phyloP scores from a whole-genome alignment of 2,797 vertebrate genomes.

The Siniperca undulata region DNA sequence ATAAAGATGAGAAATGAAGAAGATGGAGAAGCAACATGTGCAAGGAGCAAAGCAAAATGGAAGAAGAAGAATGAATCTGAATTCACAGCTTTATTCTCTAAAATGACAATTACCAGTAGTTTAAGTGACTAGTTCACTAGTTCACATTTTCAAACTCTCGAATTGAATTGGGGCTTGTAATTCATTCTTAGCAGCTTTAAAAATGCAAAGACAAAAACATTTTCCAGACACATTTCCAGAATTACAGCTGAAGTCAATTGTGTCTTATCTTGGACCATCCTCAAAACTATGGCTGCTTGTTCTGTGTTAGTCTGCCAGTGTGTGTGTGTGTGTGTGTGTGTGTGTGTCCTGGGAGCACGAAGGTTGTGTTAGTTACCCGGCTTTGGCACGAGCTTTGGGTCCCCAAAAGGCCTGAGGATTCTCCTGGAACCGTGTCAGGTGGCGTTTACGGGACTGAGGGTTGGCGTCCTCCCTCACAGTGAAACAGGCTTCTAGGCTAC shows the following conservation, averaged over 20 bases:
- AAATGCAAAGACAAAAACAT: neutral
- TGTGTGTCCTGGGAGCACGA: neutral
- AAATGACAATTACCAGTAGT: neutral
- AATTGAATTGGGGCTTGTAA: neutral
- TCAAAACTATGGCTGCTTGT: neutral
- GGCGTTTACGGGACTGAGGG: conserved; percentile 91
- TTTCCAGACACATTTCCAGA: neutral
- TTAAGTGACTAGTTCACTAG: neutral
- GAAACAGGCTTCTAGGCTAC: conserved; percentile 91
- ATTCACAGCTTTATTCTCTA: neutral
- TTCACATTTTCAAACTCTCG: neutral
- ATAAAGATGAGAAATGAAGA: neutral
- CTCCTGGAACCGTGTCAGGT: conserved; percentile 92
- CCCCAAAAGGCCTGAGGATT: conserved; percentile 96
- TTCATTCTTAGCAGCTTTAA: neutral
- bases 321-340: neutral
- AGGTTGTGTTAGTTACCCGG: conserved; percentile 78
- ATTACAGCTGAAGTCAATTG: no score
- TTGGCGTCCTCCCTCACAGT: conserved; percentile 92
- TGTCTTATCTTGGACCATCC: no score
- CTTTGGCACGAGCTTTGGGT: conserved; percentile 90
- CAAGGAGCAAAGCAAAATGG: neutral
- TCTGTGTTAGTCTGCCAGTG: neutral
- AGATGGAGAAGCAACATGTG: neutral
- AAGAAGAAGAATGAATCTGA: neutral